Base-by-base conservation (phyloP, 1,140 invertebrate species). In the Dreissena polymorpha region DNA sequence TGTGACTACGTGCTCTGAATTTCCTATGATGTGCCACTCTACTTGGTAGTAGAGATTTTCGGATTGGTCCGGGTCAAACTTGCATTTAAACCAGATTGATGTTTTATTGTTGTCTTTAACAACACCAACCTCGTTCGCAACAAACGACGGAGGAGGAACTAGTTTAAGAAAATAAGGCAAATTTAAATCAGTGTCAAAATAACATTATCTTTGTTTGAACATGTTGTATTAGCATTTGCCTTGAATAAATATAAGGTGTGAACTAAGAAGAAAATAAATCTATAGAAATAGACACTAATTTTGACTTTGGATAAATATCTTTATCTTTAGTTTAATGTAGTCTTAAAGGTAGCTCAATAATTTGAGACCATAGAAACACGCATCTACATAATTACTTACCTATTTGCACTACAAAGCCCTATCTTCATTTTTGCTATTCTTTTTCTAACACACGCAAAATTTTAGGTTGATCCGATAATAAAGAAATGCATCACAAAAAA, bases 11-110 rank as follows among this genome's bases (percentile, higher is more conserved):
- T 21, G 50, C 25, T 23, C 13, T 18, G 63, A 77, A 27, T 23
- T 77, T 12, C 50, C 74, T 5, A 23, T 49, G 7, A 77, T 23
- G 5, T 10, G 14, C 74, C 74, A 77, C 23, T 67, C 25, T 13
- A 77, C 74, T 68, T 77, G 74, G 50, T 77, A 77, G 23, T 23
- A 67, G 16, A 67, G 39, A 16, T 63, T 29, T 23, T 77, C 64
- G 1, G 64, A 13, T 16, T 7, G 14, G 18, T 14, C 63, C 10
- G 64, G 74, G 25, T 77, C 39, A 51, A 77, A 77, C 21, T 77
- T 77, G 39, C 74, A 77, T 10, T 10, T 12, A 51, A 67, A 77
- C 13, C 57, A 67, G 16, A 67, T 18, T 51, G 50, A 13, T 8
- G 53, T 65, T 25, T 50, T 50, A 14, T 2, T 25, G 0, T 39